Percentiles rank a stretch among this genome's conserved stretches.
phyloP scores from a whole-genome alignment of 2,888 invertebrate species.

The Parapristionchus giblindavisi region DNA sequence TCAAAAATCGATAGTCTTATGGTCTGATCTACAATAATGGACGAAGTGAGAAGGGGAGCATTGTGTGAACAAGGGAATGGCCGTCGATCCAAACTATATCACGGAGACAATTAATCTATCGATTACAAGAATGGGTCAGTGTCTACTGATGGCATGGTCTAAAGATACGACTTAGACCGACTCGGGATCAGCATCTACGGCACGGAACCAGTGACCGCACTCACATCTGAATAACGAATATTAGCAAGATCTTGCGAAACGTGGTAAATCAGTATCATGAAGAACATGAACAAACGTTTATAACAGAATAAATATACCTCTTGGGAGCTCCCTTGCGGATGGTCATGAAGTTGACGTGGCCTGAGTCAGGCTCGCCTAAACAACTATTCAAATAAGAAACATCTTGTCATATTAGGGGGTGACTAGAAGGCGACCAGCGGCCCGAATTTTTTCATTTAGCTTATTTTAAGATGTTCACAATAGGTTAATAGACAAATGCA shows the following conservation, averaged over 20 bases:
- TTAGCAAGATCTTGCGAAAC: neutral
- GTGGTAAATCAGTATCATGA: too few relatives aligned
- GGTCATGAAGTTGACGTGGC: conserved; percentile 92
- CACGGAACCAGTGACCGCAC: conserved; percentile 87
- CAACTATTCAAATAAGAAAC: conserved; percentile 4
- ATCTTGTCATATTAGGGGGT: neutral
- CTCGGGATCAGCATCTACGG: conserved; percentile 75
- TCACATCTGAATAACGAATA: conserved; percentile 78
- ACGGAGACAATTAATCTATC: too few relatives aligned
- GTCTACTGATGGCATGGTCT: conserved; percentile 23
- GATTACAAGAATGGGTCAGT: neutral
- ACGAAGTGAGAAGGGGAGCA: conserved; percentile 13
- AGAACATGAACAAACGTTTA: too few relatives aligned
- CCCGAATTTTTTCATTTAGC: too few relatives aligned
- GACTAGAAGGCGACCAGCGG: too few relatives aligned
- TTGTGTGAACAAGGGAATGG: too few relatives aligned
- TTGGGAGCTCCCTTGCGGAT: conserved; percentile 87
- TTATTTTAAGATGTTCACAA: too few relatives aligned
- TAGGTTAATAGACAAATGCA: too few relatives aligned
- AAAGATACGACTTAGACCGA: conserved; percentile 51
- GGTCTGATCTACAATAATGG: conserved; percentile 9
- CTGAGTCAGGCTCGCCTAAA: conserved; percentile 85
- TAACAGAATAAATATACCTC: conserved; percentile 47
- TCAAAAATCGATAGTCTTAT: conserved; percentile 22
- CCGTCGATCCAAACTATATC: too few relatives aligned